These are phyloP conservation scores for Illadopsis cleaveri DNA, from an alignment of 2,113 vertebrate species.

Conservation along the genomic window DNA sequence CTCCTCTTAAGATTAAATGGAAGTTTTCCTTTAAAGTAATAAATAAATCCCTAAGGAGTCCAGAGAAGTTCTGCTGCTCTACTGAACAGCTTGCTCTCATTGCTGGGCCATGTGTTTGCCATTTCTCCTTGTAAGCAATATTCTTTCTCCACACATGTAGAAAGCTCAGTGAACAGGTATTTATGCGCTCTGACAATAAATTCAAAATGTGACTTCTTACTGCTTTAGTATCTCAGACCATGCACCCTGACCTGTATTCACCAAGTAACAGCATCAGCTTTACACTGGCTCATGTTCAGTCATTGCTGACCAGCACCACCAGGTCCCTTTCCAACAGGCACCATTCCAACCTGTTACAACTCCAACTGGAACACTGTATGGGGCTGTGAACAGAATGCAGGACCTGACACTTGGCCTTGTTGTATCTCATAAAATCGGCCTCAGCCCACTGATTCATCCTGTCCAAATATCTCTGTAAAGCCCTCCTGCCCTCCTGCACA, in stretches of 20 bases:
- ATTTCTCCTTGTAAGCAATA: background rate
- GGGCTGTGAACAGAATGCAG: background rate
- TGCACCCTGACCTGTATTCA: background rate
- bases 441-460: background rate
- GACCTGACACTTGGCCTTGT: background rate
- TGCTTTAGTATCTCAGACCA: background rate
- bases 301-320: accelerated
- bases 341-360: background rate
- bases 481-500: background rate
- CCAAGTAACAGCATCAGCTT: background rate
- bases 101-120: background rate
- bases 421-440: background rate
- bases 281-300: background rate
- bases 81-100: background rate
- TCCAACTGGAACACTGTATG: background rate
- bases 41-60: background rate
- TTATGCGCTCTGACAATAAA: background rate
- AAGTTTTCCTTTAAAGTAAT: background rate
- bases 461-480: background rate
- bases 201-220: background rate
- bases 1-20: background rate
- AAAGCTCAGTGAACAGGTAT: background rate
- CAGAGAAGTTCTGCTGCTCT: background rate
- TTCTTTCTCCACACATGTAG: background rate
- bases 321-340: background rate